Evolutionary conservation across 1,140 invertebrate species (phyloP), one percentile per base, ranked within the genome.

Genomic region (Penaeus vannamei): DNA sequence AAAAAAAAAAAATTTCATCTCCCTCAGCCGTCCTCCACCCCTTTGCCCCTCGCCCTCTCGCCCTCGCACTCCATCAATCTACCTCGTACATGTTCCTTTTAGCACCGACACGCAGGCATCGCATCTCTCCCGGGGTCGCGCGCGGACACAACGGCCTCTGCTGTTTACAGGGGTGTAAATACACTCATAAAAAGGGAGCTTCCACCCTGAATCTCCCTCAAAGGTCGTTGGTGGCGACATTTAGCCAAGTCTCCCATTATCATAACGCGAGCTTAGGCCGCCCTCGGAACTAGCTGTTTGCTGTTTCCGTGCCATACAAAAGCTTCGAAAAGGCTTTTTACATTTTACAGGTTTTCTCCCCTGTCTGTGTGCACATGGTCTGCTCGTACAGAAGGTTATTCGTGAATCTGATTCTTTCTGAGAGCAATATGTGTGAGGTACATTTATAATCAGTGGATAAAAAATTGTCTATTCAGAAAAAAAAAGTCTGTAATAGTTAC

Each of bases 101-200:
- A 46, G 23, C 53, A 61, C 81, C 42, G 19, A 23, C 79, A 26
- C 29, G 26, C 14, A 42, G 32, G 22, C 60, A 29, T 61, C 62
- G 29, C 36, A n/a, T 17, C n/a, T 62, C 60, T 84, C 53, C 62
- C 82, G n/a, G n/a, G n/a, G 53, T 84, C 53, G 60, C 53, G 72
- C 72, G 26, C 19, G 4, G 19, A 29, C 29, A 36, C 42, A 76
- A 76, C 72, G 32, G 53, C 72, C 72, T 76, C 29, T 32, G 14
- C 72, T 76, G 72, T 76, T 76, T 76, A 76, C 72, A 76, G 72
- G 72, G 72, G 26, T 76, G 42, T 76, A 76, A 76, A 76, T 76
- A 76, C 72, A 76, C n/a, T 76, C 72, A 36, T 76, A 76, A 76
- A 76, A 29, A 36, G 42, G 42, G 29, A 32, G 29, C 42, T 29